phyloP scores from a whole-genome alignment of 2,888 invertebrate species.

The Agriopis aurantiaria region DNA sequence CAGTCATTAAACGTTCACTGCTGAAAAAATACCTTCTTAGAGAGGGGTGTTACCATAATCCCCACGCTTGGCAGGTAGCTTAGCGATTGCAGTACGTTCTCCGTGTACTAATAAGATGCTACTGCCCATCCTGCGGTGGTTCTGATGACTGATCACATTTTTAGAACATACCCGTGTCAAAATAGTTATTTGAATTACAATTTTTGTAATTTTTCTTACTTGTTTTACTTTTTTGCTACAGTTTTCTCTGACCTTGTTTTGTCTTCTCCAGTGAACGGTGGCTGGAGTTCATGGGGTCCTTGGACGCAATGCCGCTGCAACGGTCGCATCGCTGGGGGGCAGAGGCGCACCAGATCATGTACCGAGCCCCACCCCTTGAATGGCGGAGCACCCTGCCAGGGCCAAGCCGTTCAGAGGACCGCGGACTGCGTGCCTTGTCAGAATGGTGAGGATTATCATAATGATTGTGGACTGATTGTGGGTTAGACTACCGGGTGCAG shows the following conservation, averaged over 20 bases:
- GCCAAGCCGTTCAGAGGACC: slow-evolving; percentile 93
- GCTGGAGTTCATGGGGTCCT: slow-evolving; percentile 96
- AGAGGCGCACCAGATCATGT: slow-evolving; percentile 94
- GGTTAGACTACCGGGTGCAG: no score
- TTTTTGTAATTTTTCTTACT: background rate
- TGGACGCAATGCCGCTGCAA: slow-evolving; percentile 97
- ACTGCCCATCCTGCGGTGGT: no score
- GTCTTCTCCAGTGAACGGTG: slow-evolving; percentile 93
- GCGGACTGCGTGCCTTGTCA: slow-evolving; percentile 93
- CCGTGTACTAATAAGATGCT: no score
- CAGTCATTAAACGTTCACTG: no score
- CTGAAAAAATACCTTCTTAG: no score
- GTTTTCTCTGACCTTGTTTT: background rate
- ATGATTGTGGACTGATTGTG: no score
- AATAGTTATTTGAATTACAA: no score
- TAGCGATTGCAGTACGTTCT: no score
- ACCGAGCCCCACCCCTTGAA: slow-evolving; percentile 96
- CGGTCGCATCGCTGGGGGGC: slow-evolving; percentile 89
- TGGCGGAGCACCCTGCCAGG: slow-evolving; percentile 95
- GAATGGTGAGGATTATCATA: slow-evolving; percentile 64
- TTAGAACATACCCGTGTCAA: no score
- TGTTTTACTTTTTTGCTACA: background rate
- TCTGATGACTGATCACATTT: no score
- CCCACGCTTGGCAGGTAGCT: no score
- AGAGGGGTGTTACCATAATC: no score